Evolutionary conservation across 1,140 invertebrate species (phyloP).

Genomic region (Meloidogyne hapla): DNA sequence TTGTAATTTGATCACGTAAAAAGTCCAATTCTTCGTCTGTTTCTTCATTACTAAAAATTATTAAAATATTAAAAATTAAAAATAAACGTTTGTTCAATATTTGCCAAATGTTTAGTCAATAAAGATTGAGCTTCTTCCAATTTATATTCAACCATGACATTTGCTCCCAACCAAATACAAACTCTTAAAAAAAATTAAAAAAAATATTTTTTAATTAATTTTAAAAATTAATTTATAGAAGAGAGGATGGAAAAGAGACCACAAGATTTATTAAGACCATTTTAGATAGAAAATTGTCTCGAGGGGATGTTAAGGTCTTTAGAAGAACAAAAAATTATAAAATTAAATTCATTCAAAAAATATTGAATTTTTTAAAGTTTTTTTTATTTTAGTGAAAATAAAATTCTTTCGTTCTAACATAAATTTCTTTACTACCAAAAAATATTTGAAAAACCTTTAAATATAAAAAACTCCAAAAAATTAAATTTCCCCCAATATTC

Average conservation of each 20-base stretch:
- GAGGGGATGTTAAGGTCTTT: no score
- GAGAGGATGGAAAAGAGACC: no score
- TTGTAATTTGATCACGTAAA: constrained; percentile 90
- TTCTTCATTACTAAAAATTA: constrained; percentile 33
- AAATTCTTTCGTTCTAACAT: no score
- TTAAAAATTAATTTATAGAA: not conserved
- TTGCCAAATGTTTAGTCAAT: constrained; percentile 81
- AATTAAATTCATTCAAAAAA: no score
- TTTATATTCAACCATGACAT: constrained; percentile 96
- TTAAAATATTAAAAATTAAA: not conserved
- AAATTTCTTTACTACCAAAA: no score
- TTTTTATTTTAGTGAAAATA: no score
- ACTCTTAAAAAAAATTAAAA: constrained; percentile 72
- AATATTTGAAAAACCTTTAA: no score
- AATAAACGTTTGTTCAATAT: constrained; percentile 76
- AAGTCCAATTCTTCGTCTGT: constrained; percentile 80
- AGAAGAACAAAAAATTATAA: no score
- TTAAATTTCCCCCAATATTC: no score
- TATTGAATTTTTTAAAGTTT: no score
- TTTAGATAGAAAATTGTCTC: no score
- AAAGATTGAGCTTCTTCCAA: constrained; percentile 85
- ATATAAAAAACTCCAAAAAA: not conserved
- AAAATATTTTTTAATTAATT: constrained; percentile 6
- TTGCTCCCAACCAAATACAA: constrained; percentile 94
- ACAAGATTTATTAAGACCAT: no score